These are phyloP conservation scores for Prunella strophiata DNA, from an alignment of 2,797 vertebrate genomes.

Conservation along the genomic window DNA sequence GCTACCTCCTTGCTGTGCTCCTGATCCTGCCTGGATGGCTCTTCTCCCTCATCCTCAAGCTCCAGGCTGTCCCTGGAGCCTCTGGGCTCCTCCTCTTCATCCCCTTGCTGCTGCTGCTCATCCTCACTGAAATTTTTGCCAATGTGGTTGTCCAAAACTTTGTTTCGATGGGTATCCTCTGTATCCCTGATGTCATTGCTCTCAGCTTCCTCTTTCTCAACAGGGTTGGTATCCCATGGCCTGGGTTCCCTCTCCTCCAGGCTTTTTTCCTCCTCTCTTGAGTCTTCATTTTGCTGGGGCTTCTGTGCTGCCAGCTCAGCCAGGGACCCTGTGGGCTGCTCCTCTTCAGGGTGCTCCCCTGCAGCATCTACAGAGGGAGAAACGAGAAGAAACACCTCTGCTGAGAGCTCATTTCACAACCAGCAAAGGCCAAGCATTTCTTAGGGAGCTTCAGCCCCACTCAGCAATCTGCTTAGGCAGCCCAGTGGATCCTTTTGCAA, in stretches of 20 bases:
- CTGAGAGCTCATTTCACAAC: background rate
- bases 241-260: slow-evolving; percentile 15
- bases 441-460: background rate
- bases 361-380: background rate
- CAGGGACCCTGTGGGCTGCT: background rate
- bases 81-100: slow-evolving; percentile 3
- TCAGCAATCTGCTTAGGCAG: background rate
- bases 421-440: background rate
- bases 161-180: slow-evolving; percentile 4
- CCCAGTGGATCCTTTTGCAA: background rate
- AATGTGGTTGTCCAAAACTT: slow-evolving; percentile 25
- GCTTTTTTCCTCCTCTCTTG: slow-evolving; percentile 43
- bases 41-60: background rate
- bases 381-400: background rate
- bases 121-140: slow-evolving; percentile 26
- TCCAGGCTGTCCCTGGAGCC: slow-evolving; percentile 55
- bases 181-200: slow-evolving; percentile 34
- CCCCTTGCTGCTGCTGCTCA: background rate
- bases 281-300: slow-evolving; percentile 33
- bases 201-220: slow-evolving; percentile 24
- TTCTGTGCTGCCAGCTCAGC: slow-evolving; percentile 26
- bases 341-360: background rate
- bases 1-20: slow-evolving; percentile 44
- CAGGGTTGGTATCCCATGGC: background rate
- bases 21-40: slow-evolving; percentile 20